phyloP scores from a whole-genome alignment of 2,888 invertebrate species.

The Elaeidobius kamerunicus region DNA sequence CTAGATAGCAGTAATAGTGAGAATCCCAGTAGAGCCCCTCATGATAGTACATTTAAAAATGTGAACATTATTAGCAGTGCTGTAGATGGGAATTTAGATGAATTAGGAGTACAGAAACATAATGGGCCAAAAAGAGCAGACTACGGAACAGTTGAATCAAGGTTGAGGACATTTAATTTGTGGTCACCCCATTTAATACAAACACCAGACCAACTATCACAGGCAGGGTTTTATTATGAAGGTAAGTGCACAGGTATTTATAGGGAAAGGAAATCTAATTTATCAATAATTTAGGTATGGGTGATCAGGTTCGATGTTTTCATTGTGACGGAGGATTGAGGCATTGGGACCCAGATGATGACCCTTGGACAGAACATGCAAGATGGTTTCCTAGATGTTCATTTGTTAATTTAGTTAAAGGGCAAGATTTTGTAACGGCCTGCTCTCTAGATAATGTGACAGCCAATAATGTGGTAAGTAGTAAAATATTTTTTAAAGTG shows the following conservation, averaged over 20 bases:
- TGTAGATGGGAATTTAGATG: constrained; percentile 46
- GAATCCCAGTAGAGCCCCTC: background rate
- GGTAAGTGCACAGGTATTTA: too few species aligned
- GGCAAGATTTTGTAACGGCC: constrained; percentile 69
- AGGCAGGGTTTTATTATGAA: constrained; percentile 87
- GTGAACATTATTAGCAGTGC: constrained; percentile 18
- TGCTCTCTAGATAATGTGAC: constrained; percentile 43
- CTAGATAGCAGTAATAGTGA: background rate
- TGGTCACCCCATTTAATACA: constrained; percentile 79
- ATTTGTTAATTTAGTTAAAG: constrained; percentile 78
- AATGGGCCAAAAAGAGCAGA: constrained; percentile 63
- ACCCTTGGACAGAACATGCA: constrained; percentile 93
- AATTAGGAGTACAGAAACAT: constrained; percentile 60
- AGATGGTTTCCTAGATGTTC: constrained; percentile 90
- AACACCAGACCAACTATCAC: constrained; percentile 71
- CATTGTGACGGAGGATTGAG: constrained; percentile 91
- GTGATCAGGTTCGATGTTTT: constrained; percentile 83
- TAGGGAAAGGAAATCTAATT: too few species aligned
- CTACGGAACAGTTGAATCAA: constrained; percentile 64
- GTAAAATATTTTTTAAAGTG: background rate
- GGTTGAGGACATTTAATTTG: constrained; percentile 65
- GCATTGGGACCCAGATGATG: constrained; percentile 87
- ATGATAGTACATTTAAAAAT: constrained; percentile 17
- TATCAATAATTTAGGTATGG: constrained; percentile 23
- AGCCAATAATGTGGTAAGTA: constrained; percentile 14